A percentile compares a stretch with the other conserved stretches of the same genome.
These are phyloP conservation scores for Zosterops pallidus DNA, from an alignment of 2,113 vertebrate genomes.

Conservation along the genomic window DNA sequence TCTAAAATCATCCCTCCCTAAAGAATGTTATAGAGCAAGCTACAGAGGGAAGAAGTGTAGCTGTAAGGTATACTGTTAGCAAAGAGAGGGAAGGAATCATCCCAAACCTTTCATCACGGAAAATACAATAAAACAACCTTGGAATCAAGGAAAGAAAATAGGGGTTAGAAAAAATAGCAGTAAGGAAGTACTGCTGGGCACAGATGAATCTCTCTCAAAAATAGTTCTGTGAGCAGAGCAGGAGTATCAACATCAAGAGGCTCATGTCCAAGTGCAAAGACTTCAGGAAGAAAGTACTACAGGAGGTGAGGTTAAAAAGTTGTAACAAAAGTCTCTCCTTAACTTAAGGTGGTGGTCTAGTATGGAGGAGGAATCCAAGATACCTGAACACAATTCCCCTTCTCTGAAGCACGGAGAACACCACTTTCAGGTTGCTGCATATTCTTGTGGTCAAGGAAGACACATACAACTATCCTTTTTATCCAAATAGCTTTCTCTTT, in stretches of 20 bases:
- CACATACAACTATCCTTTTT: background rate
- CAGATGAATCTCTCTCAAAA: background rate
- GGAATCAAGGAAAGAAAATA: conserved; percentile 32
- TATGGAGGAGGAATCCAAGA: background rate
- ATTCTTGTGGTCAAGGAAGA: background rate
- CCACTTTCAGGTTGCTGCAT: background rate
- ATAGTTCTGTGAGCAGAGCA: background rate
- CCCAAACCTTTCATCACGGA: conserved; percentile 33
- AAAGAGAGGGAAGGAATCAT: background rate
- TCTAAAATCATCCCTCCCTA: background rate
- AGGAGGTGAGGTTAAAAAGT: background rate
- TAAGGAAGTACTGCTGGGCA: conserved; percentile 6
- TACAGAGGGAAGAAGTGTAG: background rate
- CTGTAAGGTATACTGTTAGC: background rate
- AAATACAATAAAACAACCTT: conserved; percentile 9
- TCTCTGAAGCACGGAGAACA: background rate
- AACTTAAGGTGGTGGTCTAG: background rate
- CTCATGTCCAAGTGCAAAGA: background rate
- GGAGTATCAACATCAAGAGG: background rate
- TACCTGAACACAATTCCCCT: background rate
- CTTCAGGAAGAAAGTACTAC: background rate
- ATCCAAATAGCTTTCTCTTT: background rate
- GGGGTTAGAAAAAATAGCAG: conserved; percentile 12
- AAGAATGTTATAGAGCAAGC: background rate
- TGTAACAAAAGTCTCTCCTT: background rate